Conservation (phyloP, 2,888 invertebrate species). For the Blera fallax region DNA sequence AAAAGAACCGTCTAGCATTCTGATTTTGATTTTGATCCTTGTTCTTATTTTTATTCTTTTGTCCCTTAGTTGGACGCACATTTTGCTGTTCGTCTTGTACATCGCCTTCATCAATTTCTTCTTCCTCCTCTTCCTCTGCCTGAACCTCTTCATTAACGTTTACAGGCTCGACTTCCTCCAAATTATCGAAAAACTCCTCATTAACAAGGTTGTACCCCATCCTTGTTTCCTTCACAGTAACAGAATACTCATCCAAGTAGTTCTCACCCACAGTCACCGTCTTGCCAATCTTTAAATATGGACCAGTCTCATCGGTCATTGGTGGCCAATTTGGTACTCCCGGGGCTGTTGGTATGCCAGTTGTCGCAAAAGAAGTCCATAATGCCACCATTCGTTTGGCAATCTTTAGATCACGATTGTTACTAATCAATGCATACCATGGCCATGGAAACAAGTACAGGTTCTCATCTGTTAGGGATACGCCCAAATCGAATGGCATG, state of each 20-base stretch:
- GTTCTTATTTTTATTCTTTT: slow-evolving; percentile 30
- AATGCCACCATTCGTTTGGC: slow-evolving; percentile 82
- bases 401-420: slow-evolving; percentile 80
- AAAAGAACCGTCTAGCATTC: neutral
- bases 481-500: slow-evolving; percentile 82
- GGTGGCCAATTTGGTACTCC: slow-evolving; percentile 78
- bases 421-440: slow-evolving; percentile 76
- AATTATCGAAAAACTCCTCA: slow-evolving; percentile 77
- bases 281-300: slow-evolving; percentile 79
- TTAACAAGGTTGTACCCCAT: slow-evolving; percentile 78
- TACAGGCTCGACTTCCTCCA: slow-evolving; percentile 73
- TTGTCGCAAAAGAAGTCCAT: slow-evolving; percentile 81
- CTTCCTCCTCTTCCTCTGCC: slow-evolving; percentile 8
- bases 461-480: slow-evolving; percentile 84
- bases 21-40: neutral
- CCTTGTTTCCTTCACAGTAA: slow-evolving; percentile 76
- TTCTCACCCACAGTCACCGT: slow-evolving; percentile 77
- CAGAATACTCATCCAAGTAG: slow-evolving; percentile 79
- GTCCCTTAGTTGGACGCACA: slow-evolving; percentile 1
- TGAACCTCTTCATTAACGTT: slow-evolving; percentile 52
- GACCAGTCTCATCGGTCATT: slow-evolving; percentile 79
- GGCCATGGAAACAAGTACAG: slow-evolving; percentile 83
- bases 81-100: neutral
- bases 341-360: slow-evolving; percentile 77
- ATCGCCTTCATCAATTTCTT: slow-evolving; percentile 4